A percentile compares a stretch with the other conserved stretches of the same genome.
Conservation (phyloP, 2,113 vertebrate species). For the Grammomys surdaster region DNA sequence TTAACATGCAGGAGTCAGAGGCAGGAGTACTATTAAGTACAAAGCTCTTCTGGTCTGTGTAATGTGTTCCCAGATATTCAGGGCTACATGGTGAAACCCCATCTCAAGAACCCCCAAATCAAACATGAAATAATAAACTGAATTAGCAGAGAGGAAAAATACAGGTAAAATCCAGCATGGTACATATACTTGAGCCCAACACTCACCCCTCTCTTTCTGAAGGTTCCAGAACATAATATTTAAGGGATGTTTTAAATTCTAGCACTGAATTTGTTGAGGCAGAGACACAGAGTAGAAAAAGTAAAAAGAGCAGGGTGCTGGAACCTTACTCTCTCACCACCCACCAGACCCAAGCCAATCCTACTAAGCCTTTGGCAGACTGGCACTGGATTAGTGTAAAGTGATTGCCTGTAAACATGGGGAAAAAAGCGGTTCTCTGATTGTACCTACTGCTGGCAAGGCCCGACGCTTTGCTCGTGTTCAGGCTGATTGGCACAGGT, state of each 20-base stretch:
- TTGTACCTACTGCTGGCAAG: not conserved
- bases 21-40: not conserved
- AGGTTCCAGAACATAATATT: not conserved
- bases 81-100: not conserved
- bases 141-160: constrained; percentile 11
- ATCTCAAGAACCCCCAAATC: not conserved
- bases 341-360: not conserved
- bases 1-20: not conserved
- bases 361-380: not conserved
- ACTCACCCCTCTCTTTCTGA: not conserved
- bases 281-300: not conserved
- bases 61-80: not conserved
- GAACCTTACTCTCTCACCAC: not conserved
- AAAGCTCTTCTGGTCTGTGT: not conserved
- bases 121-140: not conserved
- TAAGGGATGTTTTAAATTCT: not conserved
- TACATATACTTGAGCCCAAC: not conserved
- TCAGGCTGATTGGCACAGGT: constrained; percentile 51
- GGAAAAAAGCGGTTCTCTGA: constrained; percentile 35
- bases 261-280: not conserved
- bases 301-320: not conserved
- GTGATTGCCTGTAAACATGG: not conserved
- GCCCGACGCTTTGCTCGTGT: not conserved
- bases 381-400: not conserved
- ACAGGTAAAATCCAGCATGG: not conserved